Evolutionary conservation across 2,888 invertebrate genomes (phyloP), one percentile per base, ranked within the genome.

Genomic region (Notocelia uddmanniana): DNA sequence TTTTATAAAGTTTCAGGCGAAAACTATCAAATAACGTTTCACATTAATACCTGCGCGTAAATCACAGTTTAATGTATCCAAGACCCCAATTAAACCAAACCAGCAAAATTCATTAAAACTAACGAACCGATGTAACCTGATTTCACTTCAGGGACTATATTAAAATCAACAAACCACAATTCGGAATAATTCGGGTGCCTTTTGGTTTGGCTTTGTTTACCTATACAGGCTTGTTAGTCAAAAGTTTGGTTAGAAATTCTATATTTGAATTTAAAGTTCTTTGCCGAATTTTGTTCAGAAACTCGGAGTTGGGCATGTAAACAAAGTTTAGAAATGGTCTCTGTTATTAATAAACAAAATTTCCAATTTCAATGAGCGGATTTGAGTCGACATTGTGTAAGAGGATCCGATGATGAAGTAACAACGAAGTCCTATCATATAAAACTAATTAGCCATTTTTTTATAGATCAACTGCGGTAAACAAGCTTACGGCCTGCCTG

Each of bases 61-160:
- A 60, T 72, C 19, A 48, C n/a, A 55, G 23, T 57, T 62, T 37
- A 72, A 55, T 67, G 26, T 18, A 59, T 9, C 66, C 55, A 21
- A 21, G 11, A 41, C 23, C 59, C 31, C 23, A 11, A 66, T 59
- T 58, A 59, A n/a, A 54, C 66, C 34, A 41, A 0, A 52, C 21
- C 21, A 11, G 66, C 58, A 45, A 71, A 71, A 54, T 71, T 71
- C 41, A 60, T 71, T 71, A 71, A 71, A 71, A 60, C 66, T 66
- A 71, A 66, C 59, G 45, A 18, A 23, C 45, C 58, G 50, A 37
- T 52, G 58, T 58, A 71, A 67, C 66, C 59, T 48, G 71, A 72
- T 62, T 67, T 62, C 21, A 68, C 48, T 68, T 68, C 68, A 34
- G 55, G 45, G 48, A 31, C 50, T 58, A 55, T 60, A 72, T 68